Evolutionary conservation across 2,888 invertebrate species (phyloP).

Genomic region (Rotaria macrura): DNA sequence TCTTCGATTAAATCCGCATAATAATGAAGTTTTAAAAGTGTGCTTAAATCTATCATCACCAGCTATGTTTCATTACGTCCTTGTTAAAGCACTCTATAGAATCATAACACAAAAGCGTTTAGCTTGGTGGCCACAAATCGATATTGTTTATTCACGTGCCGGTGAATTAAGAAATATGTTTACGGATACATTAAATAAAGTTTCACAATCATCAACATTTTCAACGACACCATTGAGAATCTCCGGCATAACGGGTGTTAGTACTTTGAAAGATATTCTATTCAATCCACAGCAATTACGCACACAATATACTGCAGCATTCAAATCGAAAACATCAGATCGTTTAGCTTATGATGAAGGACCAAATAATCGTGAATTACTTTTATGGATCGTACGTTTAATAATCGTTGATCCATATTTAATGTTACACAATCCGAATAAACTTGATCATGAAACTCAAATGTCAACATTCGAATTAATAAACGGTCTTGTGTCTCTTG

Average conservation of each 20-base stretch:
- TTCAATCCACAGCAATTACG: background rate
- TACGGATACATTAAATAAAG: conserved; percentile 85
- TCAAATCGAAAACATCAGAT: conserved; percentile 59
- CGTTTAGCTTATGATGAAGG: conserved; percentile 67
- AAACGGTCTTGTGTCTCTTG: conserved; percentile 82
- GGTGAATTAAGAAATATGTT: conserved; percentile 83
- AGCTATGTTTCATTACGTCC: conserved; percentile 70
- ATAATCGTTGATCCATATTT: conserved; percentile 92
- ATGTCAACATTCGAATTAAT: conserved; percentile 86
- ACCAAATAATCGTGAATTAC: conserved; percentile 71
- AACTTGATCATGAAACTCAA: conserved; percentile 84
- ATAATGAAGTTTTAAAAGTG: conserved; percentile 82
- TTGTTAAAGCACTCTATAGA: conserved; percentile 79
- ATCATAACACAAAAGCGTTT: conserved; percentile 60
- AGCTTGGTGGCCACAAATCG: conserved; percentile 94
- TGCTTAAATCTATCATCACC: conserved; percentile 74
- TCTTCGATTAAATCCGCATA: conserved; percentile 89
- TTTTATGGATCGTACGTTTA: conserved; percentile 77
- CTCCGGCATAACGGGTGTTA: background rate
- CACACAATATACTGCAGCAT: conserved; percentile 1
- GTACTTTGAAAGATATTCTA: background rate
- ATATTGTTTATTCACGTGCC: conserved; percentile 78
- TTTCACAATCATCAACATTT: conserved; percentile 77
- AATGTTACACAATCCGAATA: conserved; percentile 77
- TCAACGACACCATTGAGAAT: conserved; percentile 56